A percentile compares a stretch with the other conserved stretches of the same genome.
phyloP scores from a whole-genome alignment of 2,888 invertebrate genomes.

The Brenthis ino region DNA sequence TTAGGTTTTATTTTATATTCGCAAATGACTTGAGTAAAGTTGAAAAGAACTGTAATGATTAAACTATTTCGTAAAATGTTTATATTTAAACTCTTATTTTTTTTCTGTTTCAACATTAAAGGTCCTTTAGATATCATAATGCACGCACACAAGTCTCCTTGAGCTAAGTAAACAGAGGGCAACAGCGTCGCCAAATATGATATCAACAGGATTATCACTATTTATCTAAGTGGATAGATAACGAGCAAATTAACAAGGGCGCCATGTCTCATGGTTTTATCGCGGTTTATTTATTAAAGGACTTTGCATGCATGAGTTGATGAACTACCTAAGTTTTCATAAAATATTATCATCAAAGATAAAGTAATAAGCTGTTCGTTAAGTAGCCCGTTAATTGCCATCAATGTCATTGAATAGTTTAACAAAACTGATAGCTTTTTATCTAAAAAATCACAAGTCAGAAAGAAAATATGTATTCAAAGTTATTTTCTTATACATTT shows the following conservation, averaged over 20 bases:
- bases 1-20: neutral
- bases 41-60: too few species aligned
- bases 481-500: too few species aligned
- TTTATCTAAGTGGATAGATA: constrained; percentile 60
- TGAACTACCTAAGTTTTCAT: neutral
- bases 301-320: constrained; percentile 20
- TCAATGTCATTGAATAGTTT: too few species aligned
- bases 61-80: too few species aligned
- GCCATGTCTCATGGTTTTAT: constrained; percentile 43
- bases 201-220: constrained; percentile 68
- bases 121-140: neutral
- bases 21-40: too few species aligned
- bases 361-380: neutral
- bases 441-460: too few species aligned
- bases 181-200: constrained; percentile 51
- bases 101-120: neutral
- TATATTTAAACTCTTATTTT: neutral
- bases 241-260: constrained; percentile 57
- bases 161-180: constrained; percentile 51
- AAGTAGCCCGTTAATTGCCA: too few species aligned
- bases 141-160: constrained; percentile 31
- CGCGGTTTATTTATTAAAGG: constrained; percentile 24
- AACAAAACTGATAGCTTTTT: too few species aligned
- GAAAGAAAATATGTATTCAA: too few species aligned
- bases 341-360: constrained; percentile 10